Percentiles rank a stretch among this genome's conserved stretches.
These are phyloP conservation scores for Heteromyza rotundicornis DNA, from an alignment of 2,888 invertebrate species.

Conservation along the genomic window DNA sequence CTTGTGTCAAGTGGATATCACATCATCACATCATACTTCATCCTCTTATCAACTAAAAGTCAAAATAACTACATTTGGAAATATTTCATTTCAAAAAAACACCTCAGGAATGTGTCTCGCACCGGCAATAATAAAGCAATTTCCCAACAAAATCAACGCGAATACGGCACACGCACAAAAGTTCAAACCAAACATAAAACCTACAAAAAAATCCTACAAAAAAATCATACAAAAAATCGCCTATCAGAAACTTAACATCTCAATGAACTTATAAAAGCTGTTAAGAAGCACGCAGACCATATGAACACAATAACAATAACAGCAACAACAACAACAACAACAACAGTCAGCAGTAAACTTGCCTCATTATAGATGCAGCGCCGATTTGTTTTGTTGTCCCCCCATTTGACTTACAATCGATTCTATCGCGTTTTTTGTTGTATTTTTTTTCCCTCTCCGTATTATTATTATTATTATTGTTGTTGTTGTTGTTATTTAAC, in stretches of 20 bases:
- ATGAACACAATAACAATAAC: not conserved
- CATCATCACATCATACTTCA: too few relatives aligned
- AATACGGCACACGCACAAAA: too few relatives aligned
- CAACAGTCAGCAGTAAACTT: not conserved
- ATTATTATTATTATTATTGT: constrained; percentile 4
- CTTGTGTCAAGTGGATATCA: too few relatives aligned
- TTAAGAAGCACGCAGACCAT: not conserved
- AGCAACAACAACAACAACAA: constrained; percentile 1
- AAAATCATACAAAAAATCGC: too few relatives aligned
- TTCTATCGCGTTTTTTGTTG: not conserved
- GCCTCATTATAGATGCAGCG: constrained; percentile 57
- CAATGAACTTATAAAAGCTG: not conserved
- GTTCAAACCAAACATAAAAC: too few relatives aligned
- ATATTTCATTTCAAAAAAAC: too few relatives aligned
- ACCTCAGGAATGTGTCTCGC: too few relatives aligned
- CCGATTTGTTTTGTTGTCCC: constrained; percentile 58
- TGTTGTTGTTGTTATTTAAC: not conserved
- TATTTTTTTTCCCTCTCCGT: not conserved
- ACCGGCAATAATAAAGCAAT: too few relatives aligned
- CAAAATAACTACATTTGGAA: too few relatives aligned
- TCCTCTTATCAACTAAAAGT: too few relatives aligned
- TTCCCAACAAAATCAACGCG: too few relatives aligned
- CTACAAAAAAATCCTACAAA: too few relatives aligned
- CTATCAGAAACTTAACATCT: not conserved
- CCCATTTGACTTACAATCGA: constrained; percentile 57